phyloP scores from a whole-genome alignment of 2,113 vertebrate species.

The Jacana jacana region DNA sequence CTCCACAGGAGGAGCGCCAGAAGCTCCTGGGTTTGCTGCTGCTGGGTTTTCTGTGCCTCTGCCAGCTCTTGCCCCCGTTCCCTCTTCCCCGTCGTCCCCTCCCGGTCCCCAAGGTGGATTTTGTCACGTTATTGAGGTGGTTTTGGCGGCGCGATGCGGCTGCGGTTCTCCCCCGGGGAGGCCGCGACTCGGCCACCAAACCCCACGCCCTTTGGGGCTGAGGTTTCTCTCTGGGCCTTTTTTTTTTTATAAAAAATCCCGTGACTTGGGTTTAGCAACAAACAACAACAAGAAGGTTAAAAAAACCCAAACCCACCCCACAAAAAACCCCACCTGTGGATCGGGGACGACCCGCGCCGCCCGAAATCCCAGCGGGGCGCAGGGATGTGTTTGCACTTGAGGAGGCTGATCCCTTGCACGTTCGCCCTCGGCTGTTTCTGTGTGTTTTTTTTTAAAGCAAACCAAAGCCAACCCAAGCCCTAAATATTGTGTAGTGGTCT shows the following conservation, averaged over 20 bases:
- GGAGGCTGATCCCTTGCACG: background rate
- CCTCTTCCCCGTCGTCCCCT: too few relatives aligned
- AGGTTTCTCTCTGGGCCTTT: background rate
- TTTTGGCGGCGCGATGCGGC: background rate
- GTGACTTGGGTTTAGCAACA: background rate
- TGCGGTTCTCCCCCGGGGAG: accelerated
- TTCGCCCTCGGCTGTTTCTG: background rate
- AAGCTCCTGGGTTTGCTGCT: too few relatives aligned
- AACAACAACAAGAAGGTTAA: too few relatives aligned
- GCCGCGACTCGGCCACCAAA: background rate
- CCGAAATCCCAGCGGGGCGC: background rate
- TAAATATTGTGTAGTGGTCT: accelerated
- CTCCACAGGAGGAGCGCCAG: too few relatives aligned
- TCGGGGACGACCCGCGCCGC: accelerated
- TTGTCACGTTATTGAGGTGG: accelerated
- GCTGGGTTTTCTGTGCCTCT: too few relatives aligned
- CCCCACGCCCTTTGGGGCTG: background rate
- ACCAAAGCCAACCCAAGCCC: too few relatives aligned
- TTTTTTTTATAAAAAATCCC: background rate
- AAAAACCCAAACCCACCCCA: too few relatives aligned
- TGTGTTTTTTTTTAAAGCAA: background rate
- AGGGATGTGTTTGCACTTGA: background rate
- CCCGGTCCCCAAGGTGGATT: accelerated
- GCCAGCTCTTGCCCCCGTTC: too few relatives aligned
- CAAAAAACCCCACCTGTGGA: background rate